These are phyloP conservation scores for Sphyrna mokarran DNA, from an alignment of 2,113 vertebrate genomes.

Conservation along the genomic window DNA sequence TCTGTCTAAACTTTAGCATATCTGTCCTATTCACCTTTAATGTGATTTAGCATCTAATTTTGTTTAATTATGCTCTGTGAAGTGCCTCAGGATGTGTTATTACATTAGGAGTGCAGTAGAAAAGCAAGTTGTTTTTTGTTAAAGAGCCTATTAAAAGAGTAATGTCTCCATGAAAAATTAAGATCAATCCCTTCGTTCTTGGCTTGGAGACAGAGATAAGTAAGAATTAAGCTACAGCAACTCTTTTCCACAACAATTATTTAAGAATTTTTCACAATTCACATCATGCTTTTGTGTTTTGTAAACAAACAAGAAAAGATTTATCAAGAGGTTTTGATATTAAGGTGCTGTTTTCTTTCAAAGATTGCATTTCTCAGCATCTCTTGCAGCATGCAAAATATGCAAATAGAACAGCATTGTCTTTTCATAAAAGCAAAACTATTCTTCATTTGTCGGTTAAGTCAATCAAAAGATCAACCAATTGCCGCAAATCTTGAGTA, in stretches of 20 bases:
- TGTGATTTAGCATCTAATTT: neutral
- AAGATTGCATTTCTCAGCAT: neutral
- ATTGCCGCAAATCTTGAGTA: neutral
- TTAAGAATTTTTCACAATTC: neutral
- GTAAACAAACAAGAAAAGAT: neutral
- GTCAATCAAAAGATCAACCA: neutral
- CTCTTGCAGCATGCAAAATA: neutral
- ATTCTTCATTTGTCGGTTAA: neutral
- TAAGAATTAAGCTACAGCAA: neutral
- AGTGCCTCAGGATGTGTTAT: neutral
- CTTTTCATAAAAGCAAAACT: neutral
- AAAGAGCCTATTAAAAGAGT: neutral
- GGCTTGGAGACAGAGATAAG: neutral
- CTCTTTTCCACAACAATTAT: neutral
- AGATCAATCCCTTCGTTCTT: neutral
- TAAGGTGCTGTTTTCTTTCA: neutral
- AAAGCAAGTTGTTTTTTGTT: neutral
- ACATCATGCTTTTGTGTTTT: neutral
- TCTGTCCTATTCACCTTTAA: neutral
- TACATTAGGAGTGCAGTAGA: neutral
- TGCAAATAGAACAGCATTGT: neutral
- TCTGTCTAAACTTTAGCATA: neutral
- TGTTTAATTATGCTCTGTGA: neutral
- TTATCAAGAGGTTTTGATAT: neutral
- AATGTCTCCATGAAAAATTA: neutral